Evolutionary conservation across 2,113 vertebrate genomes (phyloP).

Genomic region (Oreochromis aureus): DNA sequence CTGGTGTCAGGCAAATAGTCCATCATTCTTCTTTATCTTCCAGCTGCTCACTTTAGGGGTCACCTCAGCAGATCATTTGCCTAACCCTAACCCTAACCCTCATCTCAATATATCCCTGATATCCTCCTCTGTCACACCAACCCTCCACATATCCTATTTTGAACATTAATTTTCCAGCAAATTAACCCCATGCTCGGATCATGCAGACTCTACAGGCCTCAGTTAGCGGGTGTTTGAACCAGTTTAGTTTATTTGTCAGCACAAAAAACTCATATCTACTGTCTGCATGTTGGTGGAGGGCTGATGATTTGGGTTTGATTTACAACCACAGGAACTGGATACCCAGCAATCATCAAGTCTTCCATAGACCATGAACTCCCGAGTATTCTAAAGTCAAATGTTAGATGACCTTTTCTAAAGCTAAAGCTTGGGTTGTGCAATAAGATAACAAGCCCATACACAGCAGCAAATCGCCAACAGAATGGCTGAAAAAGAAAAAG

Average conservation of each 20-base stretch:
- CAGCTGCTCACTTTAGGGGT: neutral
- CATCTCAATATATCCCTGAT: neutral
- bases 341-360: neutral
- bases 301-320: neutral
- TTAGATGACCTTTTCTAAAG: neutral
- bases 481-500: neutral
- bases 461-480: neutral
- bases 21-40: neutral
- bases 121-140: neutral
- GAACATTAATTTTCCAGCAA: neutral
- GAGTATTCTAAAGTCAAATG: neutral
- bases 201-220: neutral
- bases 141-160: neutral
- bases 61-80: neutral
- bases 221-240: neutral
- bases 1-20: neutral
- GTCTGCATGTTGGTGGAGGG: neutral
- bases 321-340: neutral
- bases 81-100: neutral
- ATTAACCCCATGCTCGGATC: accelerated
- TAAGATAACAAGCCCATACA: neutral
- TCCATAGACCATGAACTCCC: neutral
- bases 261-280: neutral
- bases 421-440: neutral
- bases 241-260: neutral